Conservation (phyloP, 64 coral and sea anemone species). For the Trachythela sp. region DNA sequence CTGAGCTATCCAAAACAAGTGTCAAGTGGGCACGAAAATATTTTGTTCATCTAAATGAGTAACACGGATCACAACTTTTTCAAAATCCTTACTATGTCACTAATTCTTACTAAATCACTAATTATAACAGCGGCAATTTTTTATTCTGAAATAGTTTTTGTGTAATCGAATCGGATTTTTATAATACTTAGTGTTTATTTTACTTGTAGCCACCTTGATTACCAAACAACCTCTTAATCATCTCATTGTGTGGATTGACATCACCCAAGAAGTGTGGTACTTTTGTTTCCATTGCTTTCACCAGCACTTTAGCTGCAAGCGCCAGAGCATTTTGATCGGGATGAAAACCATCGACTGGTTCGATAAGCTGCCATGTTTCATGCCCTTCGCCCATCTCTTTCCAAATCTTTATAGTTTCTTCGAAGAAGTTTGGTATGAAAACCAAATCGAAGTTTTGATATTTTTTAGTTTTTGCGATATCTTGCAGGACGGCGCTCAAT, state of each 20-base stretch:
- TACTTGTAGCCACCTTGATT: slow-evolving; percentile 79
- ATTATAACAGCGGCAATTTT: too few species aligned
- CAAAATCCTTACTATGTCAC: too few species aligned
- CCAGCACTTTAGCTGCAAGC: slow-evolving; percentile 50
- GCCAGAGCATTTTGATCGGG: slow-evolving; percentile 56
- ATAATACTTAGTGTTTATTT: background rate
- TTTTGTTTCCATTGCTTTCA: slow-evolving; percentile 55
- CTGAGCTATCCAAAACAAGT: too few species aligned
- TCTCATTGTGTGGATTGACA: slow-evolving; percentile 74
- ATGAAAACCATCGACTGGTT: slow-evolving; percentile 88
- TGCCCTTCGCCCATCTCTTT: slow-evolving; percentile 56
- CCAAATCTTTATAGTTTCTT: slow-evolving; percentile 63
- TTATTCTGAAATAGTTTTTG: background rate
- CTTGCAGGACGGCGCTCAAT: slow-evolving; percentile 62
- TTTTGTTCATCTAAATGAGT: too few species aligned
- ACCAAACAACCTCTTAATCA: slow-evolving; percentile 67
- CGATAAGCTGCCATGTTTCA: slow-evolving; percentile 70
- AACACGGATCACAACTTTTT: too few species aligned
- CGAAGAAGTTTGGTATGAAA: slow-evolving; percentile 59
- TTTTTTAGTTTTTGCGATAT: slow-evolving; percentile 50
- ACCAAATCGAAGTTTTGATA: slow-evolving; percentile 74
- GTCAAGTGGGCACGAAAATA: too few species aligned
- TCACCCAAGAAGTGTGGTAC: slow-evolving; percentile 62
- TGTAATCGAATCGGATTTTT: background rate
- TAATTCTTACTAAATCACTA: too few species aligned